Evolutionary conservation across 2,888 invertebrate genomes (phyloP), one percentile per base, ranked within the genome.

Genomic region (Baccha elongata): DNA sequence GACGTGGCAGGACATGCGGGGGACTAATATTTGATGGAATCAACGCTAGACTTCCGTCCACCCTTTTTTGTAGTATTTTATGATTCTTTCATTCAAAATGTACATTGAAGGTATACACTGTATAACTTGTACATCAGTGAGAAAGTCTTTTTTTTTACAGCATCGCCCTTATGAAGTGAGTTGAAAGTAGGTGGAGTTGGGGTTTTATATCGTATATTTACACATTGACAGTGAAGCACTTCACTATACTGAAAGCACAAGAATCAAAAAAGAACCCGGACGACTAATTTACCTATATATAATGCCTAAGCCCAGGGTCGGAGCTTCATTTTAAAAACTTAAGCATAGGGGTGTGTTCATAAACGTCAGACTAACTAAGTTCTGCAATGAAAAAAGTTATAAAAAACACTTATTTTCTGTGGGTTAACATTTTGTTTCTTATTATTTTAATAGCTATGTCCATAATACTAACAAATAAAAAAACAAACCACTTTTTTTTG

Each of bases 21-120:
- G 62, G 76, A 73, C 68, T 83, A 76, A 76, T 83, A 83, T 83
- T 72, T 64, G 72, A 78, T 83, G 78, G 72, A 58, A 67, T 67
- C 60, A 75, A 81, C 76, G 76, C 81, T 72, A 83, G 67, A 83
- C 72, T 78, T 62, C 62, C 67, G 53, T 72, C 71, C 71, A 72
- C 62, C 53, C 64, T 60, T 68, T 44, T 53, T 55, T 11, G 23
- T 42, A 10, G 10, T 5, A 26, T 26, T 35, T 10, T 35, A 3
- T 55, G 29, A 50, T 21, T 37, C 52, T 42, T 37, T 71, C 44
- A 62, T 55, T 35, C 44, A 21, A 55, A 62, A 40, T 44, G 17
- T 50, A 62, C 21, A 42, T 8, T 6, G 10, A 5, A 50, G 13
- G 26, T 15, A 10, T 17, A 50, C 17, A 15, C 29, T 4, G 17